A percentile compares a stretch with the other conserved stretches of the same genome.
Evolutionary conservation across 2,797 vertebrate genomes (phyloP).

Genomic region (Momotus momota): DNA sequence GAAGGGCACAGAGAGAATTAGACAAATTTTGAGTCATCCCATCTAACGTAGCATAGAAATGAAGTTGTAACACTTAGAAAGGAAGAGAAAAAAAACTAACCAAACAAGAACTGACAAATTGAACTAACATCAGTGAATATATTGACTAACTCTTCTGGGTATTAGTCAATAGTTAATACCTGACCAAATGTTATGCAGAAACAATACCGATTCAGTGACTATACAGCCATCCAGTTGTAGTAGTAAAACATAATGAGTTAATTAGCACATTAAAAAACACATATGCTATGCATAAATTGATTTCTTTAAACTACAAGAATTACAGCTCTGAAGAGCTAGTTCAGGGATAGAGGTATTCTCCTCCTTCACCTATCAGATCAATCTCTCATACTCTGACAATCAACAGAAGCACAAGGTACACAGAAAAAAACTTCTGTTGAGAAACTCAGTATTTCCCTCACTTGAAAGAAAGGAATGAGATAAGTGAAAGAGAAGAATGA

Average conservation of each 20-base stretch:
- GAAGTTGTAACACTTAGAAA: background rate
- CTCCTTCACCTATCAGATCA: background rate
- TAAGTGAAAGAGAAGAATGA: background rate
- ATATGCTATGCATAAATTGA: background rate
- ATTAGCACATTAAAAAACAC: background rate
- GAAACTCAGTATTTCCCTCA: background rate
- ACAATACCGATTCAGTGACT: background rate
- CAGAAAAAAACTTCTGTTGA: background rate
- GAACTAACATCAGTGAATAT: background rate
- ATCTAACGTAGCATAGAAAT: background rate
- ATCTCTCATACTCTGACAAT: background rate
- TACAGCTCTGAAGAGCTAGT: background rate
- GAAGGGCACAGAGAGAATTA: background rate
- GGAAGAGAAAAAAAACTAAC: background rate
- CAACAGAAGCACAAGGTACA: background rate
- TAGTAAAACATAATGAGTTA: background rate
- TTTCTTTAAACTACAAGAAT: background rate
- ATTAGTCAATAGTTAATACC: background rate
- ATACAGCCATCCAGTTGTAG: rapidly evolving
- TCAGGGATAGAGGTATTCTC: background rate
- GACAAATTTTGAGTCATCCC: background rate
- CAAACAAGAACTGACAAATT: background rate
- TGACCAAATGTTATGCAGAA: background rate
- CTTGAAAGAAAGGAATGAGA: background rate
- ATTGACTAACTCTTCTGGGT: background rate